These are phyloP conservation scores for Regulus satrapa DNA, from an alignment of 2,113 vertebrate genomes.

Conservation along the genomic window DNA sequence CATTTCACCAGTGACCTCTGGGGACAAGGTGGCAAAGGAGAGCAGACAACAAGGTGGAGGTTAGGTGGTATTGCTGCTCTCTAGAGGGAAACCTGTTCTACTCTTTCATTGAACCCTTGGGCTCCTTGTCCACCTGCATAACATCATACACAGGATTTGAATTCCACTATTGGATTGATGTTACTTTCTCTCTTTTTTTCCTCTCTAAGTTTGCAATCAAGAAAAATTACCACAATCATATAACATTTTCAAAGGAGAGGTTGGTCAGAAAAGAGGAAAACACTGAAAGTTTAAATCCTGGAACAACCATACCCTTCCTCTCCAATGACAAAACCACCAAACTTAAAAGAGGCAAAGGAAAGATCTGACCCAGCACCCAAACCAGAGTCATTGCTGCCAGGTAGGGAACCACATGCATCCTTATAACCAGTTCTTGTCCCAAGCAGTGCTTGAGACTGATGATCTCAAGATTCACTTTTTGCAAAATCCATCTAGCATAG, in stretches of 20 bases:
- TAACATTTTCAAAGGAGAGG: not conserved
- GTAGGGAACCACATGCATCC: not conserved
- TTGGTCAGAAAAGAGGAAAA: not conserved
- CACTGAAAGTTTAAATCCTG: not conserved
- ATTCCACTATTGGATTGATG: not conserved
- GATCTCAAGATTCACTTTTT: not conserved
- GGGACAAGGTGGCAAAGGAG: not conserved
- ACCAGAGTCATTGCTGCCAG: not conserved
- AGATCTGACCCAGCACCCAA: not conserved
- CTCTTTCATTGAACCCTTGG: not conserved
- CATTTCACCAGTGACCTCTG: not conserved
- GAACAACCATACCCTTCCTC: not conserved
- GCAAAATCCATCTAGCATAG: not conserved
- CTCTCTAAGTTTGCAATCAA: not conserved
- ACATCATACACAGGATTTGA: not conserved
- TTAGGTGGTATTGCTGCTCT: not conserved
- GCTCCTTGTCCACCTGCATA: not conserved
- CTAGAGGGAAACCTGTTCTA: not conserved
- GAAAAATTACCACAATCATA: not conserved
- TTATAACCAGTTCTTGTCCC: not conserved
- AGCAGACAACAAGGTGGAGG: not conserved
- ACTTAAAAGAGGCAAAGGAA: not conserved
- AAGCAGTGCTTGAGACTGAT: not conserved
- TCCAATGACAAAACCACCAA: not conserved
- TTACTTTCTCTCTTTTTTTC: not conserved